Evolutionary conservation across 2,888 invertebrate genomes (phyloP).

Genomic region (Pycnomerus fuliginosus): DNA sequence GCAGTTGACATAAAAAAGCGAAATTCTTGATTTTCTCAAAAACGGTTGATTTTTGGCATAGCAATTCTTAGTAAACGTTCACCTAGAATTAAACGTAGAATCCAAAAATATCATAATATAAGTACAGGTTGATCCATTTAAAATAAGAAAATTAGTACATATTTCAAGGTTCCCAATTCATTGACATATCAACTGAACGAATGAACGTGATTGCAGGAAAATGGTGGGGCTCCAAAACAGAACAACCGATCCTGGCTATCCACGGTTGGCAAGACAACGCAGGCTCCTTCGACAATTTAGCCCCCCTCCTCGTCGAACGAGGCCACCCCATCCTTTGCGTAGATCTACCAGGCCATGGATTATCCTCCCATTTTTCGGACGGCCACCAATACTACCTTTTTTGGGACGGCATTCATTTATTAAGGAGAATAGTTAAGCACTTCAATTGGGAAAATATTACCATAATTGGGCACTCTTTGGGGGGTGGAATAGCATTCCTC

Average conservation of each 20-base stretch:
- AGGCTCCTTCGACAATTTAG: conserved; percentile 74
- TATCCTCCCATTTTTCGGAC: conserved; percentile 71
- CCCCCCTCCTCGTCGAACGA: conserved; percentile 65
- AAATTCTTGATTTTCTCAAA: too few species aligned
- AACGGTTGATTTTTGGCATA: too few species aligned
- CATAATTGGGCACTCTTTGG: conserved; percentile 76
- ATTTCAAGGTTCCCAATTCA: too few species aligned
- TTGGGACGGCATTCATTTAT: conserved; percentile 75
- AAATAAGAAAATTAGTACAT: too few species aligned
- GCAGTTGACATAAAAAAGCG: too few species aligned
- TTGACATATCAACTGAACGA: too few species aligned
- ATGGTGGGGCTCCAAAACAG: conserved; percentile 77
- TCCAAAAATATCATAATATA: too few species aligned
- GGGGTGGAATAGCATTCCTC: conserved; percentile 77
- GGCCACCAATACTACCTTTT: conserved; percentile 77
- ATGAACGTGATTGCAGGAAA: conserved; percentile 66
- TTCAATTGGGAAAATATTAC: conserved; percentile 75
- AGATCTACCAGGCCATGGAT: conserved; percentile 80
- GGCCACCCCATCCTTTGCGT: conserved; percentile 70
- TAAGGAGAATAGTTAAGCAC: conserved; percentile 72
- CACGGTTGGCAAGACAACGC: conserved; percentile 91
- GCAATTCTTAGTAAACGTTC: too few species aligned
- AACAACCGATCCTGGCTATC: conserved; percentile 75
- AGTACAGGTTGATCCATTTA: too few species aligned
- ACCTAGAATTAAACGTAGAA: too few species aligned